These are phyloP conservation scores for Sphecodes monilicornis DNA, from an alignment of 2,888 invertebrate species.

Conservation along the genomic window DNA sequence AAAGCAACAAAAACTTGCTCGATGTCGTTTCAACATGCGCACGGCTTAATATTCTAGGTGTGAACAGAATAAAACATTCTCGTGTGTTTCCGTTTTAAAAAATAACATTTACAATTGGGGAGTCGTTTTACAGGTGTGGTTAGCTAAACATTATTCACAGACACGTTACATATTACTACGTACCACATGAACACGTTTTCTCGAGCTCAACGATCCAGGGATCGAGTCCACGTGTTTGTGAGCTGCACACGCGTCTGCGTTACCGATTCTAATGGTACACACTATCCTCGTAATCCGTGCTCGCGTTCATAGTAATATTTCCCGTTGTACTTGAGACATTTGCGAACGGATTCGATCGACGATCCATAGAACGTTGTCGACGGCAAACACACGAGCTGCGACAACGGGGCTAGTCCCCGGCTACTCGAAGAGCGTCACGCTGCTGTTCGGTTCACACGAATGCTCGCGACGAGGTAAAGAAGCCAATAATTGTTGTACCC, in stretches of 20 bases:
- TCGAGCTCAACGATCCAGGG: not conserved
- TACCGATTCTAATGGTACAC: not conserved
- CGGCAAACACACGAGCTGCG: not conserved
- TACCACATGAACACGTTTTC: not conserved
- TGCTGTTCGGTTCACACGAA: not conserved
- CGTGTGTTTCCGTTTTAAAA: conserved; percentile 32
- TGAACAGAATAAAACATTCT: conserved; percentile 16
- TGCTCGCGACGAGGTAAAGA: conserved; percentile 26
- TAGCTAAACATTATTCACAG: conserved; percentile 20
- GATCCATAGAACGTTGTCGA: not conserved
- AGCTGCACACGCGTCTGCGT: not conserved
- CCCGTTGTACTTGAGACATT: not conserved
- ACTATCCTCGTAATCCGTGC: not conserved
- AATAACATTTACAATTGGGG: conserved; percentile 42
- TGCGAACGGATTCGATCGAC: not conserved
- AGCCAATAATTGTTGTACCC: conserved; percentile 29
- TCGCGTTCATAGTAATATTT: not conserved
- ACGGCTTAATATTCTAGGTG: not conserved
- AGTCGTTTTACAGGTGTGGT: conserved; percentile 39
- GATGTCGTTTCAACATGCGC: not conserved
- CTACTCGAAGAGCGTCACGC: conserved; percentile 13
- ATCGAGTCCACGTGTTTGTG: not conserved
- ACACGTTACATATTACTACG: conserved; percentile 12
- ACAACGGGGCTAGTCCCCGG: conserved; percentile 1
- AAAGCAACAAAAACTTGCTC: not conserved